Conservation (phyloP, 1,140 invertebrate species). For the Sesamia nonagrioides region DNA sequence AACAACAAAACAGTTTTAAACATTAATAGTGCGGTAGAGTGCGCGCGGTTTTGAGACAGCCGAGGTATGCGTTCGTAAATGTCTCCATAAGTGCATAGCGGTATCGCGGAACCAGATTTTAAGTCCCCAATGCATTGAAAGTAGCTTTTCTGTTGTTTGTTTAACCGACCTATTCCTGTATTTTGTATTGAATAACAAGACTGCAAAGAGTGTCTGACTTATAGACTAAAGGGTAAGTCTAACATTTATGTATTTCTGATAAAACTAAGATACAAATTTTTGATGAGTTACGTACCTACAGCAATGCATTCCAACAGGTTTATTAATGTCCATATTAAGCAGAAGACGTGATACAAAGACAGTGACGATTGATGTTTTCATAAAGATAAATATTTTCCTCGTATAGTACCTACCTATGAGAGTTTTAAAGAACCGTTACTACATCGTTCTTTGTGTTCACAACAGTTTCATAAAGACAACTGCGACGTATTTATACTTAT, state of each 20-base stretch:
- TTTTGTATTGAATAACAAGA: conserved; percentile 34
- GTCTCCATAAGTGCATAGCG: conserved; percentile 62
- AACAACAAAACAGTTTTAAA: conserved; percentile 47
- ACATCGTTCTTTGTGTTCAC: not conserved
- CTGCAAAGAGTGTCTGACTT: not conserved
- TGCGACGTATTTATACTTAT: not conserved
- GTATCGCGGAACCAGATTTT: conserved; percentile 67
- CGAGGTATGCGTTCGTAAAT: conserved; percentile 53
- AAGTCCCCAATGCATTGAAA: conserved; percentile 57
- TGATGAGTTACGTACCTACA: not conserved
- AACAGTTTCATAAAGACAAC: not conserved
- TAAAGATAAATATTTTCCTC: not conserved
- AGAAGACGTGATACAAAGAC: not conserved
- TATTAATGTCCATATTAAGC: not conserved
- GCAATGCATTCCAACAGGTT: conserved; percentile 12
- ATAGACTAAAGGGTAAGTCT: conserved; percentile 40
- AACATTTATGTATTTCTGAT: not conserved
- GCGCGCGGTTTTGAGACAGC: conserved; percentile 42
- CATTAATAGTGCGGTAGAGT: conserved; percentile 46
- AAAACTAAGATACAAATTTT: not conserved
- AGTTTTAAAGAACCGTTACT: not conserved
- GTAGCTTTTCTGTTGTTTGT: conserved; percentile 59
- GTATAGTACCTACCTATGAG: not conserved
- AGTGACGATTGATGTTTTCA: not conserved
- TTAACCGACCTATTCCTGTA: conserved; percentile 51